phyloP scores from a whole-genome alignment of 2,797 vertebrate species.

The Lemur catta region DNA sequence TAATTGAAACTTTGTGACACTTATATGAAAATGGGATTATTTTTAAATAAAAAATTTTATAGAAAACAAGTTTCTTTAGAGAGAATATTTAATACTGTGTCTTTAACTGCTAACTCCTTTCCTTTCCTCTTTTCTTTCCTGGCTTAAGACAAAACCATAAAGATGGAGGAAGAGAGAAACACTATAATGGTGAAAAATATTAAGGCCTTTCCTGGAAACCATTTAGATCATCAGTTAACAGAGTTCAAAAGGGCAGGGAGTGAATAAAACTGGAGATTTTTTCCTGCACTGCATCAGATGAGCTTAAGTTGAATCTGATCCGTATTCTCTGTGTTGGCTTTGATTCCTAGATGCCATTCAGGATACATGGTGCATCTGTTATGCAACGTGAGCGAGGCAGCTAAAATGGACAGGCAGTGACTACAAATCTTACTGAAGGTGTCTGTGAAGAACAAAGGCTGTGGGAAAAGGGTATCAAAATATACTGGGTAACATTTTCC shows the following conservation, averaged over 20 bases:
- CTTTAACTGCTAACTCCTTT: background rate
- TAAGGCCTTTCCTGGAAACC: background rate
- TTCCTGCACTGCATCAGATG: background rate
- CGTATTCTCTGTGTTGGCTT: slow-evolving; percentile 42
- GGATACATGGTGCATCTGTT: slow-evolving; percentile 18
- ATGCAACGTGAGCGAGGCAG: background rate
- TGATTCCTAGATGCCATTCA: background rate
- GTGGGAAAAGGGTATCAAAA: background rate
- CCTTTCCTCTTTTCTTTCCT: background rate
- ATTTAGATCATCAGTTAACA: background rate
- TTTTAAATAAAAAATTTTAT: background rate
- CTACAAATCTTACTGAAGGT: background rate
- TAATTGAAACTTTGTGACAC: background rate
- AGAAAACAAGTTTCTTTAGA: background rate
- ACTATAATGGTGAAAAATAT: background rate
- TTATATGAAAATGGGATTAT: background rate
- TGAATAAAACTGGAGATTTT: background rate
- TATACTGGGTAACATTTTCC: slow-evolving; percentile 39
- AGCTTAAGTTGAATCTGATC: slow-evolving; percentile 33
- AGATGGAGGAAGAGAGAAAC: background rate
- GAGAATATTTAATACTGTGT: background rate
- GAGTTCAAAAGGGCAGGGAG: background rate
- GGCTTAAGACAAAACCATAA: background rate
- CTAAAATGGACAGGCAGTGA: background rate
- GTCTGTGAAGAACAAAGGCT: slow-evolving; percentile 6